phyloP scores from a whole-genome alignment of 2,113 vertebrate genomes.

The Chionodraco myersi region DNA sequence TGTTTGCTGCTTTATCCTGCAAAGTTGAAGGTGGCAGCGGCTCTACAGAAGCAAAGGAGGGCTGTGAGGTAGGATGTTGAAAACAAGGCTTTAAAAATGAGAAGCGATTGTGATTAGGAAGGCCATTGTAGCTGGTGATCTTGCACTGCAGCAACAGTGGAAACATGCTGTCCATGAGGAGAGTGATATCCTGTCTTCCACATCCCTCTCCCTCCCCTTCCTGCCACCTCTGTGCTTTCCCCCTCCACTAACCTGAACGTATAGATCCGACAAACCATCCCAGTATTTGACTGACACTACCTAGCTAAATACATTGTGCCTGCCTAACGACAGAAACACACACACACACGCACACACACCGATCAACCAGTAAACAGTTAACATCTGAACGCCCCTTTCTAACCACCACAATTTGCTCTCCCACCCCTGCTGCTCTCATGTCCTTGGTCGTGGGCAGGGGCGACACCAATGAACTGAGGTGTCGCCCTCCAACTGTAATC shows the following conservation, averaged over 20 bases:
- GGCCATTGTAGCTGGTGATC: conserved; percentile 51
- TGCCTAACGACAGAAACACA: conserved; percentile 34
- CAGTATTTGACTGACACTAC: conserved; percentile 8
- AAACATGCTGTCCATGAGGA: conserved; percentile 39
- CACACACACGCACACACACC: not conserved
- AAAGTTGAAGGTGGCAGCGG: not conserved
- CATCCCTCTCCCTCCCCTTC: conserved; percentile 7
- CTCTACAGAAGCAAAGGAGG: not conserved
- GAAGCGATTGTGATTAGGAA: conserved; percentile 9
- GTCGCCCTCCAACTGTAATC: no score
- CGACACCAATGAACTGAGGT: conserved; percentile 40
- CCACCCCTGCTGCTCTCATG: conserved; percentile 20
- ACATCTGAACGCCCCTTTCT: conserved; percentile 46
- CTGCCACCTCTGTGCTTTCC: conserved; percentile 22
- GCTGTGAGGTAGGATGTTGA: not conserved
- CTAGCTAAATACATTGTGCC: conserved; percentile 18
- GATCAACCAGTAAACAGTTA: conserved; percentile 41
- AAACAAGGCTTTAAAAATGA: not conserved
- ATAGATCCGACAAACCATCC: conserved; percentile 35
- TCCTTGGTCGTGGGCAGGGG: conserved; percentile 38
- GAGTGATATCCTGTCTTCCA: conserved; percentile 49
- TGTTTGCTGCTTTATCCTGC: not conserved
- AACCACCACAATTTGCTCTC: conserved; percentile 35
- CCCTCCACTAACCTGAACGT: conserved; percentile 14
- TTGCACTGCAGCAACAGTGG: conserved; percentile 49